Evolutionary conservation across 1,140 invertebrate genomes (phyloP), one percentile per base, ranked within the genome.

Genomic region (Hydropsyche tenuis): DNA sequence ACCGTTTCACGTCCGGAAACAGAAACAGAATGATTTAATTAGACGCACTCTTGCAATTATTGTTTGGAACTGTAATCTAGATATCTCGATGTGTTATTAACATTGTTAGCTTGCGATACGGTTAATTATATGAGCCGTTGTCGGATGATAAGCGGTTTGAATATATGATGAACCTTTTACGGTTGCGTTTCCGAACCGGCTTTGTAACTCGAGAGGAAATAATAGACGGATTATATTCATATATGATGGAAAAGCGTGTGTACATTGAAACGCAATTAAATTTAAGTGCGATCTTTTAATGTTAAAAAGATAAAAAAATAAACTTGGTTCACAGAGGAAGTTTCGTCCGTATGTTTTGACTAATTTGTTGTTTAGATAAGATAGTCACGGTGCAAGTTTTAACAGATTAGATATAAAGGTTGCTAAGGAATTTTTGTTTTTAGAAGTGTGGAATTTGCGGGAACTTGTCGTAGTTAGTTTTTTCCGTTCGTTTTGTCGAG

Each of bases 21-120:
- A 43, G 65, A 68, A 48, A 5, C 42, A 7, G n/a, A 48, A 18
- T 68, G 65, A 65, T 65, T 42, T 68, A 68, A 68, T 68, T 68
- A 48, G 27, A 25, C 23, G 45, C 42, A 48, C 65, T 48, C 14
- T 68, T 46, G 42, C 43, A 68, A 66, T 68, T 46, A 68, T 48
- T 60, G 7, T 56, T 56, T 12, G 11, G 18, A 20, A 23, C 18
- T 56, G 20, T 56, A 56, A 23, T 20, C 11, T 20, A 48, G 45
- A 37, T 37, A 37, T 37, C 30, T 37, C 30, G 30, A 9, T 9
- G 30, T 37, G 30, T 37, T 37, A 37, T 37, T 37, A 37, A 37
- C 3, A 37, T 37, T 37, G 3, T 37, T 37, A 37, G 3, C 9
- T 37, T 37, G 30, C 9, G 30, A 37, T 18, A 53, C 48, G 48